Conservation (phyloP, 2,888 invertebrate species). For the Brassicogethes aeneus region DNA sequence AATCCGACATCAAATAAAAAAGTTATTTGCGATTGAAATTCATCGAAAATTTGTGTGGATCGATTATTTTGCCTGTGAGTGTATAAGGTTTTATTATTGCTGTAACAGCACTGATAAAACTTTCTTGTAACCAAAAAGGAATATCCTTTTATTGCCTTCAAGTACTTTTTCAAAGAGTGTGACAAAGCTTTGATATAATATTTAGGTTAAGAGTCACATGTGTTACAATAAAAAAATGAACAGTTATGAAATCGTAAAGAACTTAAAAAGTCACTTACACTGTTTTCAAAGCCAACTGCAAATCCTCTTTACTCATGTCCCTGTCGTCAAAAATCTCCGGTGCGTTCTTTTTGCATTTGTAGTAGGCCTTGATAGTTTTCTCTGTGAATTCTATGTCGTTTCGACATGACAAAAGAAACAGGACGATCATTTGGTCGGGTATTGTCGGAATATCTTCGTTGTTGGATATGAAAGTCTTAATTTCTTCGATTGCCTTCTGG, state of each 20-base stretch:
- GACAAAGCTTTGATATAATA: too few relatives aligned
- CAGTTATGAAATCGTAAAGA: background rate
- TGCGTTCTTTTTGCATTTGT: constrained; percentile 46
- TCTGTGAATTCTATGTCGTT: constrained; percentile 50
- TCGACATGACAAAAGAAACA: constrained; percentile 58
- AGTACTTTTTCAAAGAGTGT: background rate
- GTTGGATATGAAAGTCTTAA: constrained; percentile 21
- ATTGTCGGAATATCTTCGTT: constrained; percentile 23
- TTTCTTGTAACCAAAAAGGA: too few relatives aligned
- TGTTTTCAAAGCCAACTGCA: constrained; percentile 42
- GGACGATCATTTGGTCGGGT: constrained; percentile 52
- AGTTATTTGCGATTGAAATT: too few relatives aligned
- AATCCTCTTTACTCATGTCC: constrained; percentile 35
- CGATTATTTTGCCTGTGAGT: too few relatives aligned
- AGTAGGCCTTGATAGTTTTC: constrained; percentile 55
- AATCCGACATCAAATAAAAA: too few relatives aligned
- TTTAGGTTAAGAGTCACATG: too few relatives aligned
- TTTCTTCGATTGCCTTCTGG: constrained; percentile 20
- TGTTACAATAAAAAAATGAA: too few relatives aligned
- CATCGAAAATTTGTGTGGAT: too few relatives aligned
- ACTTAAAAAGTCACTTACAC: constrained; percentile 41
- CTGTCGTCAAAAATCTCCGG: constrained; percentile 58
- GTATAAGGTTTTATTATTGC: too few relatives aligned
- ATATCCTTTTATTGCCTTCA: too few relatives aligned
- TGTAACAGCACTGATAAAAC: too few relatives aligned